Evolutionary conservation across 1,140 invertebrate species (phyloP), one percentile per base, ranked within the genome.

Genomic region (Coenobita brevimanus): DNA sequence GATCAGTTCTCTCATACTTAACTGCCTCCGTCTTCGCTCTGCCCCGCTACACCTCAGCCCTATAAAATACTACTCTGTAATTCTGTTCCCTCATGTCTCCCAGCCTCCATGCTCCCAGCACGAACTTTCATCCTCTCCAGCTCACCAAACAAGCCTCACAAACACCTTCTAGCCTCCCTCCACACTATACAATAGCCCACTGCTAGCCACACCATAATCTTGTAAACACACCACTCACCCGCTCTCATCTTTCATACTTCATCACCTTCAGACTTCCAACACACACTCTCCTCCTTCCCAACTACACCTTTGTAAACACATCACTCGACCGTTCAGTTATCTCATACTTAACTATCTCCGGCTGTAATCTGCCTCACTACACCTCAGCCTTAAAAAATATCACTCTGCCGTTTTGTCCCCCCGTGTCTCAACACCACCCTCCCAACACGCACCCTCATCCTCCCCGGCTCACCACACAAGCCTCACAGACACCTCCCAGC

Each of bases 21-120:
- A 24, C 62, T 67, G 8, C 27, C 71, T 75, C 41, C 75, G 75
- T 36, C 75, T 43, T 50, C 46, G 75, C 46, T 46, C 38, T 43
- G 21, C 38, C 38, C 50, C 38, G 15, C 67, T 13, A 30, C n/a
- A 38, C 75, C 75, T 78, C 33, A 27, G 38, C 75, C 15, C 38
- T 27, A 17, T 75, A 4, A 3, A 10, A 2, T 75, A 36, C 71
- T n/a, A 4, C 71, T n/a, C n/a, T n/a, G n/a, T n/a, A n/a, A n/a
- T 38, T 60, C 54, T 21, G 24, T 62, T n/a, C 46, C 75, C 46
- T 15, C 13, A 17, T 43, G 24, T 38, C 33, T 2, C 30, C 43
- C 24, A 38, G 36, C 30, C 67, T 38, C 3, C 41, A 15, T 38
- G 41, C 30, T 15, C 21, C n/a, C 62, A 64, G n/a, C 62, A 67